Evolutionary conservation across 2,113 vertebrate genomes (phyloP).

Genomic region (Myiopsitta monachus): DNA sequence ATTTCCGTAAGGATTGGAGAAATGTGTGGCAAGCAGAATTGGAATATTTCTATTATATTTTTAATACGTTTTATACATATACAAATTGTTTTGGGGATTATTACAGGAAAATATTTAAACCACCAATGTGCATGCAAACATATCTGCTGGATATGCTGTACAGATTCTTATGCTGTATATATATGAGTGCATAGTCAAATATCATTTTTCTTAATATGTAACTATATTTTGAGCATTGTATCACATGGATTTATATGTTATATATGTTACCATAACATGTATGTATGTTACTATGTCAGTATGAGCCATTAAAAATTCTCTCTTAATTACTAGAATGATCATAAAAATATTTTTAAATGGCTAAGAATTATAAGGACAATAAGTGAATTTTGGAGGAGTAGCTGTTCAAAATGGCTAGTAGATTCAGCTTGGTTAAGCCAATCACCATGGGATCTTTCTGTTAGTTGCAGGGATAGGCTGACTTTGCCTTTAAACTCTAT

Average conservation of each 20-base stretch:
- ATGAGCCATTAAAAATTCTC: background rate
- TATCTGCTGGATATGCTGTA: background rate
- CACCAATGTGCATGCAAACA: background rate
- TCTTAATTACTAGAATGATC: background rate
- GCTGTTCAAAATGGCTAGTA: background rate
- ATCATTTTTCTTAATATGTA: background rate
- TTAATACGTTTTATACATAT: background rate
- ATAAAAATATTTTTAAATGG: background rate
- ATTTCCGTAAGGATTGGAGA: background rate
- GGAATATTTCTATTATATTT: background rate
- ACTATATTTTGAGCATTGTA: background rate
- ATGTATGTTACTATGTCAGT: background rate
- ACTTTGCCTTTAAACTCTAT: background rate
- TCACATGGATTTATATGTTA: background rate
- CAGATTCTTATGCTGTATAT: background rate
- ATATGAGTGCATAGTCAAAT: background rate
- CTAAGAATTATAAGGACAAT: background rate
- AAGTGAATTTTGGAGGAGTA: background rate
- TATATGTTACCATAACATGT: background rate
- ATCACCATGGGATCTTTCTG: background rate
- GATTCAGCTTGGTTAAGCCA: background rate
- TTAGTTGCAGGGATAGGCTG: background rate
- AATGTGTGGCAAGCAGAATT: background rate
- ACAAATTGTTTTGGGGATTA: background rate
- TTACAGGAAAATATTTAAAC: background rate